Base-by-base conservation (phyloP, 2,113 vertebrate species). In the Stomatorhinus ivindoensis region DNA sequence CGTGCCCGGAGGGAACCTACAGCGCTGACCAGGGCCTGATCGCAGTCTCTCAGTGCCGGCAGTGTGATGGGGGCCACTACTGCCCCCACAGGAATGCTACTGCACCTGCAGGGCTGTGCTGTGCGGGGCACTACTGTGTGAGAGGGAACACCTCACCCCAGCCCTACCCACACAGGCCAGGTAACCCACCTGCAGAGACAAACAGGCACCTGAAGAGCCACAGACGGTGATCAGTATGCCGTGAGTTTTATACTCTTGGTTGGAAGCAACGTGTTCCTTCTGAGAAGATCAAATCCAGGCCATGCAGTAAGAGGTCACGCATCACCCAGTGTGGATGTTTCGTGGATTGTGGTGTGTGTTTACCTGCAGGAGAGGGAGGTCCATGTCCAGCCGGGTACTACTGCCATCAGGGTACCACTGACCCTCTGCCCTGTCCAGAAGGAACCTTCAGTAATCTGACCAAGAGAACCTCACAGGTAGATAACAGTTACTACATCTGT, bases 311-410 rank as follows among this genome's bases (percentile, higher is more conserved):
- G 50, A 86, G 31, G 15, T 31, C 24, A 19, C 19, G 3, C 17
- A 15, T 3, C 48, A 86, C 48, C 85, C 4, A 15, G 27, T 17
- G 46, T 11, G 48, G 58, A 11, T 65, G 19, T 39, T 85, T 19
- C 21, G 44, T 35, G 3, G 31, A 47, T 44, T 55, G 31, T 80
- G 19, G 53, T 80, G 51, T 69, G 76, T 69, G 35, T 86, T 93
- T 91, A 69, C 39, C 89, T 92, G 15, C 92, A 97, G 97, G 92
- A 61, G 89, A 91, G 2, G 96, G 96, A 89, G 97, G 97, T 6
- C 95, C 96, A 2, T 97, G 97, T 94, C 97, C 97, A 91, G 90
- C 86, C 0, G 97, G 97, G 90, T 95, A 97, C 93, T 97, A 95
- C 93, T 98, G 97, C 92, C 95, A 96, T 24, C 89, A 21, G 73